These are phyloP conservation scores for Chaitophorus viminalis DNA, from an alignment of 2,888 invertebrate species.

Conservation along the genomic window DNA sequence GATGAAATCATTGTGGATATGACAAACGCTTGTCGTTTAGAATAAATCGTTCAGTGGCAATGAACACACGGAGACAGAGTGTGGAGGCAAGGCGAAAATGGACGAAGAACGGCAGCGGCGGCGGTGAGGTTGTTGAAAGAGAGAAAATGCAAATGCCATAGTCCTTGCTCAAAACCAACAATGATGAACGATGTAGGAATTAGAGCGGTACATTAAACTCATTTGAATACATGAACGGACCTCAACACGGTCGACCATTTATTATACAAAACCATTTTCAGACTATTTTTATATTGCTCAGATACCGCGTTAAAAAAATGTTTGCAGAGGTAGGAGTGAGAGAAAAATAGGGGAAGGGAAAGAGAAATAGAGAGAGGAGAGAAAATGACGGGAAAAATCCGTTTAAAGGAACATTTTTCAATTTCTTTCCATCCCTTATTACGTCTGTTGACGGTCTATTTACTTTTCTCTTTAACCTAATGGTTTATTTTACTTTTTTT, in stretches of 20 bases:
- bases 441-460: slow-evolving; percentile 52
- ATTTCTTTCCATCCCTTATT: slow-evolving; percentile 52
- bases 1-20: slow-evolving; percentile 57
- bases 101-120: background rate
- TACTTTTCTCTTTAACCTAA: slow-evolving; percentile 55
- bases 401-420: slow-evolving; percentile 59
- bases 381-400: slow-evolving; percentile 52
- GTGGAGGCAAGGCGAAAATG: background rate
- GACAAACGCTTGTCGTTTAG: slow-evolving; percentile 58
- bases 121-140: slow-evolving; percentile 12
- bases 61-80: background rate
- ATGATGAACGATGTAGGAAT: slow-evolving; percentile 62
- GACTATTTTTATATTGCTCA: slow-evolving; percentile 51
- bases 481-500: slow-evolving; percentile 31
- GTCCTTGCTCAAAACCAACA: slow-evolving; percentile 57
- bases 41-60: slow-evolving; percentile 51
- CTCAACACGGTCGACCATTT: slow-evolving; percentile 49
- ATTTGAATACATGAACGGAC: slow-evolving; percentile 61
- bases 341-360: background rate
- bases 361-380: background rate
- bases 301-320: slow-evolving; percentile 33
- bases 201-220: slow-evolving; percentile 62
- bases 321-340: background rate
- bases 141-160: slow-evolving; percentile 58
- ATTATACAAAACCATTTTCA: slow-evolving; percentile 59